These are phyloP conservation scores for Phylloscopus whistleri DNA, from an alignment of 2,113 vertebrate genomes.

Conservation along the genomic window DNA sequence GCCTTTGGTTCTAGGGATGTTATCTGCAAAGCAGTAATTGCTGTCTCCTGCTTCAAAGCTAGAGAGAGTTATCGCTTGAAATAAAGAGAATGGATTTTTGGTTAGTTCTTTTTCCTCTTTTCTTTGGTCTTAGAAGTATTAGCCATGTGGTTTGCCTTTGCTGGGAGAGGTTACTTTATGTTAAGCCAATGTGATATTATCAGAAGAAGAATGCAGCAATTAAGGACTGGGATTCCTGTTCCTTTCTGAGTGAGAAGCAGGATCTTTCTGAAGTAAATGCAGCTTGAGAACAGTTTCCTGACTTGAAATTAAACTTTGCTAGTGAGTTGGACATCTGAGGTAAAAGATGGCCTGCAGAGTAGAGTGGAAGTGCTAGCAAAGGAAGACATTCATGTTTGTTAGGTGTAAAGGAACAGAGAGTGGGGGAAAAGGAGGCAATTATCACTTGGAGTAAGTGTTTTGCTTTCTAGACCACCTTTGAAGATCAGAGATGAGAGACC, in stretches of 20 bases:
- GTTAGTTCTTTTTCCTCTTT: background rate
- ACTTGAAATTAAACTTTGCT: background rate
- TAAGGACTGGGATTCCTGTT: background rate
- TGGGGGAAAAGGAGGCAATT: background rate
- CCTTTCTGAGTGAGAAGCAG: background rate
- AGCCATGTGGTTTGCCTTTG: background rate
- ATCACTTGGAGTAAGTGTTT: slow-evolving; percentile 14
- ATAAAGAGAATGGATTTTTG: background rate
- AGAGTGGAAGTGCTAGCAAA: background rate
- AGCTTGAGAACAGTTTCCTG: background rate
- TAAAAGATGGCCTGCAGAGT: background rate
- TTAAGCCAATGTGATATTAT: background rate
- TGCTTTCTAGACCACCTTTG: background rate
- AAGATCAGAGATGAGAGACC: background rate
- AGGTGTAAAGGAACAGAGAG: background rate
- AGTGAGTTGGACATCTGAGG: background rate
- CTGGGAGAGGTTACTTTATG: background rate
- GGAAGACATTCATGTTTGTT: background rate
- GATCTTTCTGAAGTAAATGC: background rate
- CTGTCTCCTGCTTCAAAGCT: background rate
- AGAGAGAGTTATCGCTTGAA: background rate
- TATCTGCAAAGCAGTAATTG: background rate
- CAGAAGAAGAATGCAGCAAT: background rate
- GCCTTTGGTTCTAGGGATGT: background rate
- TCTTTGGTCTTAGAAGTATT: background rate